Evolutionary conservation across 2,888 invertebrate genomes (phyloP), one percentile per base, ranked within the genome.

Genomic region (Plebejus argus): DNA sequence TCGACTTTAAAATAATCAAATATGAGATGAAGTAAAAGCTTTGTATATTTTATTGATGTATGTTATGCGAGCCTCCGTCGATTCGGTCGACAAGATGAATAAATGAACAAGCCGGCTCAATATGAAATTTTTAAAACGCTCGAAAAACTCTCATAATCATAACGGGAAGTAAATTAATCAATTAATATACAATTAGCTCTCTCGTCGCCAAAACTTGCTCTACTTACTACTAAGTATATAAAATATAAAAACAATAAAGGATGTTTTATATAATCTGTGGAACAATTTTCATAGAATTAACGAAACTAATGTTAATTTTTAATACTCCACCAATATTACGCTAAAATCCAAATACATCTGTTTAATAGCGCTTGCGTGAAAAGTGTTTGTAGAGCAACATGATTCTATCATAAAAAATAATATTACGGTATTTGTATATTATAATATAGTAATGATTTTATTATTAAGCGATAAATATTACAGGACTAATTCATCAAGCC

Each of bases 131-230:
- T 66, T 10, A 23, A 61, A 66, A 23, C 28, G 15, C 66, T 66
- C 23, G 28, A 28, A 66, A 28, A 23, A 28, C 28, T 28, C 28
- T 66, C 23, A 66, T 66, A 66, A 66, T 66, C 66, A 28, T 66
- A 66, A 66, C 66, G 66, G 33, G 15, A 33, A 28, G 66, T 18
- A 28, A 66, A 66, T 66, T 66, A 33, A 28, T 66, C 66, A 66
- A 66, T 66, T 66, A 66, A 66, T 18, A 66, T 66, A 66, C 66
- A 66, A 66, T 66, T 28, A 28, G 66, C 66, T 66, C 66, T 66
- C 66, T 66, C 66, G 66, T 6, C 66, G 15, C 28, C 7, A 61
- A 20, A 66, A 66, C 61, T 66, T 23, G 28, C 33, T 66, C 28
- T 66, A 28, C 28, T 15, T n/a, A n/a, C n/a, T n/a, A n/a, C n/a